Base-by-base conservation (phyloP, 2,797 vertebrate species). In the Pseudochirops corinnae region DNA sequence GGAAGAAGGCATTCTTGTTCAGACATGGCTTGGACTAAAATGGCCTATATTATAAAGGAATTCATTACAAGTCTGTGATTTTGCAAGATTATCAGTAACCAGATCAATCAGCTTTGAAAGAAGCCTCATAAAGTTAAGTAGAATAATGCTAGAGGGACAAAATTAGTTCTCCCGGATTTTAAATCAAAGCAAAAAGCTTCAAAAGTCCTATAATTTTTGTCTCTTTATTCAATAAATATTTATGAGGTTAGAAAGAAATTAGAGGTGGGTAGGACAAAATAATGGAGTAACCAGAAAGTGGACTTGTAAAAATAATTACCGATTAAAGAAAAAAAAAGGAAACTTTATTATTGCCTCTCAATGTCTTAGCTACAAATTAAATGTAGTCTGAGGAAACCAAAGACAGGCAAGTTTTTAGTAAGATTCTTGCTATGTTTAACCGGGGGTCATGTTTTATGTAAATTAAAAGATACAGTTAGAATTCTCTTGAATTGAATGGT, bases 401-500 rank as follows among this genome's bases (percentile, higher is more conserved):
- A 39, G 16, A 39, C n/a, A 74, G 67, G 16, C 7, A 46, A 46
- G 74, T 26, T 82, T 82, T 82, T 46, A 46, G 74, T 46, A 46
- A 46, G 26, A 46, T 46, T 26, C 74, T 82, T 82, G 39, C 9
- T 26, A 46, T 7, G 21, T 82, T 46, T 26, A 82, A 46, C 39
- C 26, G 39, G 21, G 13, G 31, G 39, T 46, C 18, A 0, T 74
- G 18, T 74, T 39, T 60, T 52, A 91, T n/a, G 57, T 26, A 93
- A 39, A 91, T 56, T 28, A 82, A 53, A 33, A 92, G 16, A 95
- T 26, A 67, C 56, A 91, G 53, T 13, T 90, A 33, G 46, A 62
- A 21, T 93, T 93, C 26, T 82, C 33, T 87, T 94, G 33, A 18
- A 21, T 24, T 60, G 50, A 94, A 93, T 57, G 62, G 55, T 93